Evolutionary conservation across 2,113 vertebrate species (phyloP).

Genomic region (Calyptomena viridis): DNA sequence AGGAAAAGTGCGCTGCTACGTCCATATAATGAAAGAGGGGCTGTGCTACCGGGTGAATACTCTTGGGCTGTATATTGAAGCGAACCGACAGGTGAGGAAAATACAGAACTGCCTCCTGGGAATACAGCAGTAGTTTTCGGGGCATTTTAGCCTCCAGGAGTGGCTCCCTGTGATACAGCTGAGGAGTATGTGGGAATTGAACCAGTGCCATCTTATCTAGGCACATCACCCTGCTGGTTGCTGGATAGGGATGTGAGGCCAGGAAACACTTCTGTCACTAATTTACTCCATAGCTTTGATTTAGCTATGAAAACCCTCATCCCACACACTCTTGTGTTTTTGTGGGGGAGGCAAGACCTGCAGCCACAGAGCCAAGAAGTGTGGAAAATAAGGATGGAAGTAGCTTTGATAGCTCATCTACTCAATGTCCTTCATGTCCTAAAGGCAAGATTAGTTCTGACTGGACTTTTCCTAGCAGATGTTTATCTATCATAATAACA

Average conservation of each 20-base stretch:
- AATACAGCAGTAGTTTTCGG: neutral
- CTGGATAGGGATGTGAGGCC: neutral
- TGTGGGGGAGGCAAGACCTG: neutral
- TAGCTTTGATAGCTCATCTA: neutral
- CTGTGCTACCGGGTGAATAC: conserved; percentile 93
- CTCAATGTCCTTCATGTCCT: neutral
- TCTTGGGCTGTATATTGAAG: conserved; percentile 91
- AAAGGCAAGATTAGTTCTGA: neutral
- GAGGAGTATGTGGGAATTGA: conserved; percentile 1
- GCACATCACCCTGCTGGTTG: neutral
- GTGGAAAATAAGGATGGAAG: neutral
- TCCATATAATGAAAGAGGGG: conserved; percentile 91
- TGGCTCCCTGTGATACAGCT: neutral
- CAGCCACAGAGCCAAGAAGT: neutral
- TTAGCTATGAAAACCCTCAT: neutral
- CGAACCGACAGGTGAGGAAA: conserved; percentile 89
- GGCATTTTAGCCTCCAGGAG: neutral
- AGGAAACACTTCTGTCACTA: neutral
- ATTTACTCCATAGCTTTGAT: neutral
- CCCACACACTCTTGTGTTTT: neutral
- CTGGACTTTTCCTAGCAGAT: neutral
- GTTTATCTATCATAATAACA: neutral
- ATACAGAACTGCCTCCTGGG: neutral
- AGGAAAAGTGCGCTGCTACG: conserved; percentile 90
- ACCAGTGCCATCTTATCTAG: neutral